Conservation (phyloP, 2,113 vertebrate genomes). For the Muscicapa adusta region DNA sequence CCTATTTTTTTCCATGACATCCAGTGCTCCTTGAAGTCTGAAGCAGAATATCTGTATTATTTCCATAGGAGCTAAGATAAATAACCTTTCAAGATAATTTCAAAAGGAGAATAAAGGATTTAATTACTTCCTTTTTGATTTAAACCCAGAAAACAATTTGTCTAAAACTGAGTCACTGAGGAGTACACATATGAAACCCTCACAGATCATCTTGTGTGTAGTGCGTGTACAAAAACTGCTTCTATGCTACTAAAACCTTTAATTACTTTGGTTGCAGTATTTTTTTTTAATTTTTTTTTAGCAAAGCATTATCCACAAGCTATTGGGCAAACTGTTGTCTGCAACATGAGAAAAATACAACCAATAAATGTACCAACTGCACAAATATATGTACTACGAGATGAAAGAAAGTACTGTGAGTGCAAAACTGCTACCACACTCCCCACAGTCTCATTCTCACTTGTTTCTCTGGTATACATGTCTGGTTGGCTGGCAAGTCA, state of each 20-base stretch:
- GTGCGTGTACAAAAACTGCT: not conserved
- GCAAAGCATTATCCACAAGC: not conserved
- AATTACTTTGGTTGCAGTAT: not conserved
- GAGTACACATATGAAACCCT: not conserved
- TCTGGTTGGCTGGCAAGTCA: conserved; percentile 25
- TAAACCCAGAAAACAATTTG: conserved; percentile 11
- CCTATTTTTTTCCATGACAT: not conserved
- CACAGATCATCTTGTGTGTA: not conserved
- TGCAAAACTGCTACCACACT: conserved; percentile 42
- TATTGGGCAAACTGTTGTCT: not conserved
- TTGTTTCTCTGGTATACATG: conserved; percentile 5
- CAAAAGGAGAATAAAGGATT: not conserved
- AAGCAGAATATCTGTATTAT: conserved; percentile 37
- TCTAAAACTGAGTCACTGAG: not conserved
- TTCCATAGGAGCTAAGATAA: conserved; percentile 23
- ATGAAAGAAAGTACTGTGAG: conserved; percentile 21
- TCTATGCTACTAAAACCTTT: not conserved
- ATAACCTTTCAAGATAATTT: conserved; percentile 41
- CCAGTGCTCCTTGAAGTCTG: not conserved
- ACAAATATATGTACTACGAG: not conserved
- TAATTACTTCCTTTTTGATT: not conserved
- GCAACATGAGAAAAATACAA: not conserved
- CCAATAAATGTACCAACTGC: not conserved
- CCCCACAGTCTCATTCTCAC: conserved; percentile 55
- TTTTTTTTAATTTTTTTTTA: not conserved